A percentile compares a stretch with the other conserved stretches of the same genome.
Conservation (phyloP, 30 jellyfish, hydroid and myxozoan genomes). For the Hydractinia echinata region DNA sequence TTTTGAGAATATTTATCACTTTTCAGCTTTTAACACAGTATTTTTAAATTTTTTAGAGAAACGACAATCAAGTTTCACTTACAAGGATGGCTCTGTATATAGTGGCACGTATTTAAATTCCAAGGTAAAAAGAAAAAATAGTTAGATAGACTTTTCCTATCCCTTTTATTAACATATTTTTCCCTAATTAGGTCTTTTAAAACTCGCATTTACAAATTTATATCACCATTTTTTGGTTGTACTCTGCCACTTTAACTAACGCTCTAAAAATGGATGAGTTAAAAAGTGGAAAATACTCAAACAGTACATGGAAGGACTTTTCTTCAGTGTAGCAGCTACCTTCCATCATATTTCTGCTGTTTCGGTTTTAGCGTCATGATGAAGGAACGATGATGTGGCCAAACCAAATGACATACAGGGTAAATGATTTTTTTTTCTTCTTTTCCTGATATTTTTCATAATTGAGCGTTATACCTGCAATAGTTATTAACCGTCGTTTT, state of each 20-base stretch:
- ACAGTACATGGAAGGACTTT: too few relatives aligned
- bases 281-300: too few relatives aligned
- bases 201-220: too few relatives aligned
- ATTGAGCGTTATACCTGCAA: background rate
- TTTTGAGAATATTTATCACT: background rate
- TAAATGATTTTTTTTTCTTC: background rate
- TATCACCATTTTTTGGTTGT: too few relatives aligned
- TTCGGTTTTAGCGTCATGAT: conserved; percentile 69
- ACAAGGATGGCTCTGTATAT: conserved; percentile 75
- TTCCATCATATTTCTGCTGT: too few relatives aligned
- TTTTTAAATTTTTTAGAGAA: conserved; percentile 32
- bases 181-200: background rate
- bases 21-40: background rate
- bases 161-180: background rate
- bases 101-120: conserved; percentile 58
- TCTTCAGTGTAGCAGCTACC: too few relatives aligned
- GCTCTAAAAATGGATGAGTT: too few relatives aligned
- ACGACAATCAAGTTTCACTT: conserved; percentile 59
- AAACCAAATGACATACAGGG: conserved; percentile 86
- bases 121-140: conserved; percentile 59
- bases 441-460: background rate
- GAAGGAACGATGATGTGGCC: conserved; percentile 99
- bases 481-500: background rate
- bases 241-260: too few relatives aligned
- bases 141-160: background rate